These are phyloP conservation scores for Carassius gibelio DNA, from an alignment of 2,113 vertebrate genomes.

Conservation along the genomic window DNA sequence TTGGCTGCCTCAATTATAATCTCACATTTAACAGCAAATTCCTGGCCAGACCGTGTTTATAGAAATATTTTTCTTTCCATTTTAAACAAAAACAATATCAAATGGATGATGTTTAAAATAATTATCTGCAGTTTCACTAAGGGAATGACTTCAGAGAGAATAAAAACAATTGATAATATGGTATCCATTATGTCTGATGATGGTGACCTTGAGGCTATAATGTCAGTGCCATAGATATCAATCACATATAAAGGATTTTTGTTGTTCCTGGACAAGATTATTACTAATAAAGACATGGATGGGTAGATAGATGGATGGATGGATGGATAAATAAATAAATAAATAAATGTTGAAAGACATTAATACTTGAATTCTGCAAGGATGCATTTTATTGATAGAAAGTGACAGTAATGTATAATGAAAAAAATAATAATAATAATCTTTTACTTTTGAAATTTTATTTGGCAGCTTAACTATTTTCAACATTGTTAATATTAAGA, in stretches of 20 bases:
- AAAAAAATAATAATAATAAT: not conserved
- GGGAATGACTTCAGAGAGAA: not conserved
- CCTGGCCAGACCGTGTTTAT: not conserved
- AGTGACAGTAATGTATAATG: not conserved
- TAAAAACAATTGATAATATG: not conserved
- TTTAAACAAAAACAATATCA: slow-evolving; percentile 8
- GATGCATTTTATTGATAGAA: not conserved
- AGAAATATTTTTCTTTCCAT: slow-evolving; percentile 9
- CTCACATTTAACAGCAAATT: slow-evolving; percentile 27
- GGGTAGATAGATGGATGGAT: no score
- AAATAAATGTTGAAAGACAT: no score
- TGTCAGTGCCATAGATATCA: not conserved
- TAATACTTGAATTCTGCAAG: no score
- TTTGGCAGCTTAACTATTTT: not conserved
- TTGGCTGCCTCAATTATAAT: slow-evolving; percentile 24
- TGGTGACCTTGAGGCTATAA: not conserved
- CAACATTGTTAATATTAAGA: not conserved
- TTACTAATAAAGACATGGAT: not conserved
- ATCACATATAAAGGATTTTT: not conserved
- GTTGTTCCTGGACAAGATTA: not conserved
- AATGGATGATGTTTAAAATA: slow-evolving; percentile 6
- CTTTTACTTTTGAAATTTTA: not conserved
- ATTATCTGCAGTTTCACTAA: slow-evolving; percentile 9
- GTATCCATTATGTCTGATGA: not conserved
- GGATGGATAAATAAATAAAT: not conserved